phyloP scores from a whole-genome alignment of 2,888 invertebrate species.

The Brachyopa scutellaris region DNA sequence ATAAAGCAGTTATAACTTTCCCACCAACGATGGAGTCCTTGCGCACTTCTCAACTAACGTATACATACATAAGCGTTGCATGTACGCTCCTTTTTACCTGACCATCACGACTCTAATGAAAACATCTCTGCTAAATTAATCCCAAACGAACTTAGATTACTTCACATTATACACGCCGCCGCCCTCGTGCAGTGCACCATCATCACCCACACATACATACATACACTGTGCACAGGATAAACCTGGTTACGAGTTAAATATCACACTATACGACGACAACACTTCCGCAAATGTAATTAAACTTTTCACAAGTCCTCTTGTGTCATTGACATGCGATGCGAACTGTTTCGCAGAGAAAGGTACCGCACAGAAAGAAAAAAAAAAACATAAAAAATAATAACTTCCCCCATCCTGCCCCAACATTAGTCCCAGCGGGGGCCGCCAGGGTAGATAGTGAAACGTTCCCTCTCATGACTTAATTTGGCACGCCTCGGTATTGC shows the following conservation, averaged over 20 bases:
- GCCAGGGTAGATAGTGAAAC: slow-evolving; percentile 28
- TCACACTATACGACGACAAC: slow-evolving; percentile 66
- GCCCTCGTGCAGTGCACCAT: slow-evolving; percentile 8
- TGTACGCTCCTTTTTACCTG: slow-evolving; percentile 50
- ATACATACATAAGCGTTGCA: no score
- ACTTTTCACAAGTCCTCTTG: slow-evolving; percentile 70
- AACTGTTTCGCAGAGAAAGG: slow-evolving; percentile 48
- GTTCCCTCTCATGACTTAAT: slow-evolving; percentile 62
- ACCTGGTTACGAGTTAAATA: slow-evolving; percentile 58
- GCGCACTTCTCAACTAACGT: slow-evolving; percentile 29
- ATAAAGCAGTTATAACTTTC: slow-evolving; percentile 62
- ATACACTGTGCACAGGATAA: neutral
- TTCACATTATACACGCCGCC: slow-evolving; percentile 52
- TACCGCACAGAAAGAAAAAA: slow-evolving; percentile 6
- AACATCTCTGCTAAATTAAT: slow-evolving; percentile 71
- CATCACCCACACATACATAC: neutral
- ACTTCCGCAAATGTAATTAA: slow-evolving; percentile 72
- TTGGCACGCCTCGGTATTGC: slow-evolving; percentile 68
- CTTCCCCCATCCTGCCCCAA: neutral
- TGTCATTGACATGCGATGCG: slow-evolving; percentile 72
- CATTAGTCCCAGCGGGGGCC: neutral
- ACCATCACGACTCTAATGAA: slow-evolving; percentile 67
- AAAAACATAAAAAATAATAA: slow-evolving; percentile 3
- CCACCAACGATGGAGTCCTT: slow-evolving; percentile 44
- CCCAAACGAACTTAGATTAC: slow-evolving; percentile 72